Evolutionary conservation across 2,888 invertebrate genomes (phyloP).

Genomic region (Ischnura elegans): DNA sequence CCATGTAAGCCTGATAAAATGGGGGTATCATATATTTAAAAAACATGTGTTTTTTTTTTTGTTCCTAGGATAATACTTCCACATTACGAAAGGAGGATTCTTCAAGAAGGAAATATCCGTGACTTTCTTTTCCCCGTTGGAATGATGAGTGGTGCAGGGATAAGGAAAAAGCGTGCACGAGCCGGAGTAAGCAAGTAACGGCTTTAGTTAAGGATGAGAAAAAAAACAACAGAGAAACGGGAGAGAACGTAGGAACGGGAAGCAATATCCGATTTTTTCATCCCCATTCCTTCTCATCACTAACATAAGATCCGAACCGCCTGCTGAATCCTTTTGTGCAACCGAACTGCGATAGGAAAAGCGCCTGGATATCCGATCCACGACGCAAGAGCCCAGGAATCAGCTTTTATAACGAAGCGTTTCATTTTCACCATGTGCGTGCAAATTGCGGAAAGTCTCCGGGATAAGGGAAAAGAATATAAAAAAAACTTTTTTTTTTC

Average conservation of each 20-base stretch:
- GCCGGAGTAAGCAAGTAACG: not conserved
- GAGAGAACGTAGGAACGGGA: not conserved
- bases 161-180: not conserved
- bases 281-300: not conserved
- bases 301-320: not conserved
- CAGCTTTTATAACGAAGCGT: conserved; percentile 31
- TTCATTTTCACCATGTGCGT: not conserved
- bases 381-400: not conserved
- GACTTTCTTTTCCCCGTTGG: not conserved
- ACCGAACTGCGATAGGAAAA: not conserved
- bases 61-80: not conserved
- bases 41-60: too few species aligned
- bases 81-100: not conserved
- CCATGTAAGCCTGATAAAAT: too few species aligned
- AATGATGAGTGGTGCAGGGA: not conserved
- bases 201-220: not conserved
- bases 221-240: not conserved
- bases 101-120: not conserved
- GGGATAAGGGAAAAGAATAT: not conserved
- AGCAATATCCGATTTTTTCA: not conserved
- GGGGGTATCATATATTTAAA: too few species aligned
- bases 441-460: not conserved
- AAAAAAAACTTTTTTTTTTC: not conserved
- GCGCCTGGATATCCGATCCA: conserved; percentile 6
- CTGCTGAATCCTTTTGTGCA: conserved; percentile 16